Evolutionary conservation across 2,113 vertebrate species (phyloP), one percentile per base, ranked within the genome.

Genomic region (Mellivora capensis): DNA sequence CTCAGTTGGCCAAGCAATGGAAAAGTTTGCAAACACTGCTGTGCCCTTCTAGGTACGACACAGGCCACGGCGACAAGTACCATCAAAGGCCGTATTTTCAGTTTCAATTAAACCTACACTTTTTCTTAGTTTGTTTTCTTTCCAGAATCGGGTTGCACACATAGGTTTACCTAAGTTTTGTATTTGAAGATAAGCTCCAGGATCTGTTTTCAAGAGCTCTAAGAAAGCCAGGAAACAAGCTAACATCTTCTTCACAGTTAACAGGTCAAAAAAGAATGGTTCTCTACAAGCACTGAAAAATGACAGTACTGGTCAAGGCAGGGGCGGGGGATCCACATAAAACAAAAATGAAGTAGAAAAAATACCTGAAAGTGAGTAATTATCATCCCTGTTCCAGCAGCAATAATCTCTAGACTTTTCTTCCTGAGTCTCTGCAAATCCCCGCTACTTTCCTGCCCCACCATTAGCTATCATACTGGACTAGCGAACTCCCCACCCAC

Each of bases 211-310:
- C 29, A 92, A 95, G 42, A 95, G 42, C 37, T 81, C 15, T 23
- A 82, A 81, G 61, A 91, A 86, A 92, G 84, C 27, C 62, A 94
- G 54, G 62, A 96, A 72, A 96, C 37, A 91, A 91, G n/a, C 34
- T 47, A 39, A 39, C 54, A 54, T 37, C 42, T 90, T 93, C 59
- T 88, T 82, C 88, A 81, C 14, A 82, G 25, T 71, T 69, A 94
- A 92, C 7, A 76, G 6, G n/a, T 47, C 85, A 93, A 39, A 90
- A 39, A 49, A 93, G 18, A 93, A 81, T 31, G 83, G 25, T 72
- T 90, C 64, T 92, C 69, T 17, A 76, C 23, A 37, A 7, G 17
- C 44, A 91, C 82, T 91, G 87, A 76, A 90, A 88, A 83, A 69
- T 72, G 25, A 31, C 27, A 25, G 84, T 80, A 39, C 62, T 86